Evolutionary conservation across 2,113 vertebrate genomes (phyloP).

Genomic region (Ageneiosus marmoratus): DNA sequence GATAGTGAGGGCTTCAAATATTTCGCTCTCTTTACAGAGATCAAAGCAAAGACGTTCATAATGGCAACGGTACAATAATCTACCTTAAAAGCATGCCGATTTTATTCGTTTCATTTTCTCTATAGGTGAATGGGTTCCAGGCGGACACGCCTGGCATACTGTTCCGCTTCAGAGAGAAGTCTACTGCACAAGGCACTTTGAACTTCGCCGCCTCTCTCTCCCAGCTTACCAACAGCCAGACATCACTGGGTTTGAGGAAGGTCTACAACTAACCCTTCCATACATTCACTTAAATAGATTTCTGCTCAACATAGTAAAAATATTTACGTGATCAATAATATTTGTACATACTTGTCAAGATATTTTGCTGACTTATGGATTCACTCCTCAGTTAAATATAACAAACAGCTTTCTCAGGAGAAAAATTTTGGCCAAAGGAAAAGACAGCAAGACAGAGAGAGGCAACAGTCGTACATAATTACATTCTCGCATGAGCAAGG

Average conservation of each 20-base stretch:
- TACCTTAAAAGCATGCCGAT: conserved; percentile 76
- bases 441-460: conserved; percentile 15
- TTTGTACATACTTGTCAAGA: conserved; percentile 67
- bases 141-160: conserved; percentile 64
- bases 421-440: conserved; percentile 50
- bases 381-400: conserved; percentile 59
- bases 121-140: conserved; percentile 54
- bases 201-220: conserved; percentile 64
- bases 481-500: conserved; percentile 44
- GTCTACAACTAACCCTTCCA: conserved; percentile 61
- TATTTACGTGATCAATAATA: conserved; percentile 67
- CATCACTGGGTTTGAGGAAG: conserved; percentile 58
- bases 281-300: conserved; percentile 72
- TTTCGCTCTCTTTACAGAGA: conserved; percentile 66
- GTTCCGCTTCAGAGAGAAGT: conserved; percentile 67
- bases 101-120: conserved; percentile 63
- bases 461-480: conserved; percentile 46
- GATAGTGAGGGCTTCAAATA: conserved; percentile 74
- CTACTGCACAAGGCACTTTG: conserved; percentile 78
- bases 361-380: conserved; percentile 49
- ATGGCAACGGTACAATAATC: conserved; percentile 57
- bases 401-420: conserved; percentile 48
- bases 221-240: conserved; percentile 62
- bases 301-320: conserved; percentile 71
- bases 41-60: conserved; percentile 41